Percentiles rank a stretch among this genome's conserved stretches.
phyloP scores from a whole-genome alignment of 2,113 vertebrate genomes.

The Myocastor coypus region DNA sequence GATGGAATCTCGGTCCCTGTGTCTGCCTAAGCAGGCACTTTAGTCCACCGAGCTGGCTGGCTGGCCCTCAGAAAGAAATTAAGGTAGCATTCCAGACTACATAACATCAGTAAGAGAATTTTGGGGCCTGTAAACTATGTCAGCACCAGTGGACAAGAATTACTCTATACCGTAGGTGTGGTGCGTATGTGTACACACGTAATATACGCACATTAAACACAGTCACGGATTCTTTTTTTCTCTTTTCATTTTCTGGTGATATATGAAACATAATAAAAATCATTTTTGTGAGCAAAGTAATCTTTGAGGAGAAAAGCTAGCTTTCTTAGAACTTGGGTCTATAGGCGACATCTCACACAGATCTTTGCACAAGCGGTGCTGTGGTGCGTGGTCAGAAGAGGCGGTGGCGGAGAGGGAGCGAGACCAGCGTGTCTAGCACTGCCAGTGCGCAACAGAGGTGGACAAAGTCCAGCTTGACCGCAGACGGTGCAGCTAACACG shows the following conservation, averaged over 20 bases:
- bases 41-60: too few species aligned
- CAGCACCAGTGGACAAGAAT: not conserved
- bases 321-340: not conserved
- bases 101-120: not conserved
- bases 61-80: slow-evolving; percentile 5
- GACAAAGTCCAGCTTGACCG: not conserved
- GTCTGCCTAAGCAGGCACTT: too few species aligned
- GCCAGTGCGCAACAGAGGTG: not conserved
- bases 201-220: not conserved
- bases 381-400: not conserved
- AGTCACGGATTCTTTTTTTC: too few species aligned
- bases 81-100: not conserved
- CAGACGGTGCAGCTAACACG: not conserved
- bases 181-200: too few species aligned
- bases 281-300: not conserved
- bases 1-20: too few species aligned
- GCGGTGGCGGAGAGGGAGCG: too few species aligned
- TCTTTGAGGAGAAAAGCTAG: not conserved
- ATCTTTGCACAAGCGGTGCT: not conserved
- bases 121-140: not conserved
- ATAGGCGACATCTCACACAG: not conserved
- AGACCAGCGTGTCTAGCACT: rapidly evolving
- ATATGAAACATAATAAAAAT: not conserved
- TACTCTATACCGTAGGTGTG: not conserved
- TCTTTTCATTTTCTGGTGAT: not conserved